These are phyloP conservation scores for Diloba caeruleocephala DNA, from an alignment of 2,888 invertebrate species.

Conservation along the genomic window DNA sequence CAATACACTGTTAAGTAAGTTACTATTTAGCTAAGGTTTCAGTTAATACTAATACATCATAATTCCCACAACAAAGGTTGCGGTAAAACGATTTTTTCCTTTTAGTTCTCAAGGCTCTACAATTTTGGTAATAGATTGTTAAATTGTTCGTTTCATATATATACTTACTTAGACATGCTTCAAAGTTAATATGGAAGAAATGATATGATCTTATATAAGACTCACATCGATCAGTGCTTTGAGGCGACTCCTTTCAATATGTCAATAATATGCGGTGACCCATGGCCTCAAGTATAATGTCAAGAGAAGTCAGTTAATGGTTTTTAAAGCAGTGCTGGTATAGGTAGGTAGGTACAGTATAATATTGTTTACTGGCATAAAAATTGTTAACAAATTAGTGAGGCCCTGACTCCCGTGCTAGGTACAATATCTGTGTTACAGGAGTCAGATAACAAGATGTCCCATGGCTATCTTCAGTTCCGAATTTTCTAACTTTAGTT, in stretches of 20 bases:
- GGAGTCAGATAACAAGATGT: neutral
- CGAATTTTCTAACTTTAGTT: neutral
- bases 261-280: too few relatives aligned
- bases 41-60: constrained; percentile 22
- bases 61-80: constrained; percentile 14
- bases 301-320: too few relatives aligned
- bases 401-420: too few relatives aligned
- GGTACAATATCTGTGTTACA: constrained; percentile 4
- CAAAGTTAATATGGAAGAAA: too few relatives aligned
- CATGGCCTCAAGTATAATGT: too few relatives aligned
- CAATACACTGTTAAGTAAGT: constrained; percentile 16
- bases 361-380: too few relatives aligned
- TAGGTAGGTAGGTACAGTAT: too few relatives aligned
- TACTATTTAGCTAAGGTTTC: constrained; percentile 26
- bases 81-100: constrained; percentile 22
- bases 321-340: too few relatives aligned
- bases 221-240: too few relatives aligned
- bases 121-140: too few relatives aligned
- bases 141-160: neutral
- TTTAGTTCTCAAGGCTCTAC: neutral
- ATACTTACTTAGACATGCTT: neutral
- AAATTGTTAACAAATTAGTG: too few relatives aligned
- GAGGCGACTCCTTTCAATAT: too few relatives aligned
- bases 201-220: neutral
- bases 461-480: neutral